These are phyloP conservation scores for Hippocampus guttulatus DNA, from an alignment of 2,113 vertebrate genomes.

Conservation along the genomic window DNA sequence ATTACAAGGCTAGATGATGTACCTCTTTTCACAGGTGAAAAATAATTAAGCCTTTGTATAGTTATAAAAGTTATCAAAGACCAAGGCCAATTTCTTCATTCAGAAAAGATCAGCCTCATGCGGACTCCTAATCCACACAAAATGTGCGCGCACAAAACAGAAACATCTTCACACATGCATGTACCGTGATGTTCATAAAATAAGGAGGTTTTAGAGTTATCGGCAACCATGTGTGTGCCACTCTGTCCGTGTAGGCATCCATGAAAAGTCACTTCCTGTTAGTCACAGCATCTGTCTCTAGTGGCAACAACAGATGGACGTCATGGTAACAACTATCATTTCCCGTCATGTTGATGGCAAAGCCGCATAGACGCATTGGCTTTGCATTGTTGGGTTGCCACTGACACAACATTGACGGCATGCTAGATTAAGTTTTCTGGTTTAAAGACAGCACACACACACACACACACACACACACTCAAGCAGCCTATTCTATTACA, in stretches of 20 bases:
- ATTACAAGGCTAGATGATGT: no score
- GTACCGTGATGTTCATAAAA: neutral
- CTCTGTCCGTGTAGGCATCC: slow-evolving; percentile 38
- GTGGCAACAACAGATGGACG: slow-evolving; percentile 64
- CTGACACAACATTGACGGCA: slow-evolving; percentile 32
- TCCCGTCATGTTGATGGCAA: slow-evolving; percentile 57
- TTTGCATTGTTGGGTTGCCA: slow-evolving; percentile 44
- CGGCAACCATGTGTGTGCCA: slow-evolving; percentile 3
- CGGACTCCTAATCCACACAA: neutral
- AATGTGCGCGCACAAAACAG: neutral
- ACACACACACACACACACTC: neutral
- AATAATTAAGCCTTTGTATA: neutral
- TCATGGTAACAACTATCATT: slow-evolving; percentile 61
- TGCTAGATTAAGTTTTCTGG: slow-evolving; percentile 48
- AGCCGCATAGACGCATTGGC: slow-evolving; percentile 25
- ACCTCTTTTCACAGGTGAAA: neutral
- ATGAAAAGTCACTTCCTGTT: slow-evolving; percentile 57
- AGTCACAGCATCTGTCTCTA: slow-evolving; percentile 54
- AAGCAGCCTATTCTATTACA: neutral
- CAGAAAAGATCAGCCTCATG: neutral
- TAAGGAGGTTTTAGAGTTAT: neutral
- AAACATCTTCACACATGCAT: neutral
- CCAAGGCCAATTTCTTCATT: neutral
- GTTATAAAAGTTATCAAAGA: neutral
- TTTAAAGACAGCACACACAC: slow-evolving; percentile 20